Evolutionary conservation across 2,888 invertebrate genomes (phyloP).

Genomic region (Drosophila emarginata): DNA sequence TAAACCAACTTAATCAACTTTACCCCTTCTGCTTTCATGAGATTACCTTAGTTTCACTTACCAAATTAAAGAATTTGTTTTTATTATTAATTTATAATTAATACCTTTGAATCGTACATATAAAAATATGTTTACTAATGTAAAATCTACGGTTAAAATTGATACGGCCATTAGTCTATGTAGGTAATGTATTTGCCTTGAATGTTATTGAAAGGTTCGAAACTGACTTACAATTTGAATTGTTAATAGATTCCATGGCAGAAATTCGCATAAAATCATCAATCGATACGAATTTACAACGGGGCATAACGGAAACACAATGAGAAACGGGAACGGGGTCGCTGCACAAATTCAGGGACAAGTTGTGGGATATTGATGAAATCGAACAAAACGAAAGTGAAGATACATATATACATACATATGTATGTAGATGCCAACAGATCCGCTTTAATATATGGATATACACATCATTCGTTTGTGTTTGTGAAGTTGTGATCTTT

Average conservation of each 20-base stretch:
- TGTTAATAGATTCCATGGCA: slow-evolving; percentile 62
- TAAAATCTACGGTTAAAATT: not conserved
- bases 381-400: slow-evolving; percentile 18
- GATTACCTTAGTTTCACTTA: too few relatives aligned
- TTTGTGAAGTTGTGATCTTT: not conserved
- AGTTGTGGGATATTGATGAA: slow-evolving; percentile 14
- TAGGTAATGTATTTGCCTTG: slow-evolving; percentile 3
- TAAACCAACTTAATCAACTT: too few relatives aligned
- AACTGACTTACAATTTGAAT: slow-evolving; percentile 62
- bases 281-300: slow-evolving; percentile 45
- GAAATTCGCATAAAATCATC: slow-evolving; percentile 49
- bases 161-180: not conserved
- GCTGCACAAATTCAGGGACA: slow-evolving; percentile 76
- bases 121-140: not conserved
- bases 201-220: slow-evolving; percentile 10
- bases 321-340: slow-evolving; percentile 52
- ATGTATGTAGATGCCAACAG: slow-evolving; percentile 3
- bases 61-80: too few relatives aligned
- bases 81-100: too few relatives aligned
- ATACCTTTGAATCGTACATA: not conserved
- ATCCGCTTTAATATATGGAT: slow-evolving; percentile 22
- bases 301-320: slow-evolving; percentile 52
- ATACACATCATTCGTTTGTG: not conserved
- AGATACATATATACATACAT: slow-evolving; percentile 4
- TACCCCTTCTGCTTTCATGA: too few relatives aligned